Base-by-base conservation (phyloP, 2,797 vertebrate species). In the Lepus oiostolus region DNA sequence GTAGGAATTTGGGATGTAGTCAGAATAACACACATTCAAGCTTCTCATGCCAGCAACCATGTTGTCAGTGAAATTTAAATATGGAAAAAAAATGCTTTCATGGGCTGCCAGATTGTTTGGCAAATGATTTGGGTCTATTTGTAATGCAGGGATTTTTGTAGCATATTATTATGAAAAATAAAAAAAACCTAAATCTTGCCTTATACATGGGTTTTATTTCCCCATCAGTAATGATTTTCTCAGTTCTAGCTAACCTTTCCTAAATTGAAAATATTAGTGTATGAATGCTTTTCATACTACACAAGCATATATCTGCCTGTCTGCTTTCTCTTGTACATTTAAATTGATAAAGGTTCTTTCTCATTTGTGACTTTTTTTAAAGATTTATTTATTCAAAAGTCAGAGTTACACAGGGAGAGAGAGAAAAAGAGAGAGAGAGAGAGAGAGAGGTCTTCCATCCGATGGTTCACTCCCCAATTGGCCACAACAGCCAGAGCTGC, bases 11-110 rank as follows among this genome's bases (percentile, higher is more conserved):
- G 85, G 94, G 80, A 88, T 89, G 54, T 54, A 88, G 28, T 95
- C 83, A 42, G 91, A 96, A 94, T 68, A 74, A 93, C 63, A 32
- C 52, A 47, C 58, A 50, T 83, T 68, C 77, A 79, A 84, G 42
- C 76, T 94, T 91, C 35, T 77, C 60, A 62, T 72, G 93, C 81
- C 89, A 93, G 35, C 65, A 93, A 13, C 67, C 67, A 47, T 58
- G 63, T 86, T 93, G 80, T 94, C 60, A 89, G 83, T 87, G 91
- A 94, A 91, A 92, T 72, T 92, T 76, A 84, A 92, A 90, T 85
- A 76, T 95, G 86, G 86, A 76, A 54, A 58, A 47, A 92, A 85
- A 93, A 80, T 63, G 81, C 47, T 75, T 90, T 94, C 85, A 74
- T 72, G 22, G 21, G 74, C 24, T 85, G 71, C 85, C 91, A 83